Conservation (phyloP, 1,140 invertebrate species). For the Dreissena rostriformis region DNA sequence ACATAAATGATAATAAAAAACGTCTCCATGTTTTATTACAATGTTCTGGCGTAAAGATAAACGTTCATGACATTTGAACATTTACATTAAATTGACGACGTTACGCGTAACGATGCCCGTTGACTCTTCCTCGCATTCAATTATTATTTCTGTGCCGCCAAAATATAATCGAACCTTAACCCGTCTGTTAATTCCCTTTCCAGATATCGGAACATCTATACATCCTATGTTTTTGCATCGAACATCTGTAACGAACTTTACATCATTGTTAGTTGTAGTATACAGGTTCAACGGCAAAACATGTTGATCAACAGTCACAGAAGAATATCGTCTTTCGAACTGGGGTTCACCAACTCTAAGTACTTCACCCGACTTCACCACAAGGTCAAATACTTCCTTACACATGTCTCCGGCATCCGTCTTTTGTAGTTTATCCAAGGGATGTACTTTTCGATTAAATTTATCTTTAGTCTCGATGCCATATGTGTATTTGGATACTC, state of each 20-base stretch:
- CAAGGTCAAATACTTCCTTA: neutral
- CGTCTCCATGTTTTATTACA: too few species aligned
- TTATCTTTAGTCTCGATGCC: neutral
- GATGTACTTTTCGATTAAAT: neutral
- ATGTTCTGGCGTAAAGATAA: too few species aligned
- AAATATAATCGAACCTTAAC: neutral
- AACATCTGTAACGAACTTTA: neutral
- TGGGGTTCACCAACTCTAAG: neutral
- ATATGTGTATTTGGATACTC: slow-evolving; percentile 13
- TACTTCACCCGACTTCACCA: neutral
- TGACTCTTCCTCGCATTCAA: neutral
- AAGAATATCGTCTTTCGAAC: neutral
- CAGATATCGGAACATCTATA: neutral
- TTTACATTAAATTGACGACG: too few species aligned
- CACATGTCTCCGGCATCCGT: neutral
- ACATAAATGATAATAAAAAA: too few species aligned
- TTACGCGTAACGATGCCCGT: neutral
- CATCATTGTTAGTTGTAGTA: neutral
- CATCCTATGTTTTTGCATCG: neutral
- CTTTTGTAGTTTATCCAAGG: neutral
- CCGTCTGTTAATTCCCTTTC: neutral
- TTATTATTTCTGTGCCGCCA: slow-evolving; percentile 1
- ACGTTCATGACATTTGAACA: too few species aligned
- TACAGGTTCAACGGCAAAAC: neutral
- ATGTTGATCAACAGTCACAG: neutral